Evolutionary conservation across 2,113 vertebrate species (phyloP).

Genomic region (Thamnaconus septentrionalis): DNA sequence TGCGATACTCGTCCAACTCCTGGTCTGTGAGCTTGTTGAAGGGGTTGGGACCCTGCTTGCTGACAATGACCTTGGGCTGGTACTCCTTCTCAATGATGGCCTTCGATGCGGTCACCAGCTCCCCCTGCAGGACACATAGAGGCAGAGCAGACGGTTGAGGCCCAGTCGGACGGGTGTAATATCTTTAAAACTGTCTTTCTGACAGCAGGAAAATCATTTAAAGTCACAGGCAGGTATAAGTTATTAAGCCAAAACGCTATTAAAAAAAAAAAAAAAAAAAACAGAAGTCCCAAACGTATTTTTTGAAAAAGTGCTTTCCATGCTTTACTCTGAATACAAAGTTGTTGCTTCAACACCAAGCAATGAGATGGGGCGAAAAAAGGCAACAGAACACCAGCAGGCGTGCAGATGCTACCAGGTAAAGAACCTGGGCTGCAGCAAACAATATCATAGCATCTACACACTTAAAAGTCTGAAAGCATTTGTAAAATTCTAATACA

Average conservation of each 20-base stretch:
- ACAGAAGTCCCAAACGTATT: neutral
- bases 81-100: slow-evolving; percentile 99
- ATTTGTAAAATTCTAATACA: too few species aligned
- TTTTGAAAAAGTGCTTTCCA: neutral
- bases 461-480: too few species aligned
- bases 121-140: slow-evolving; percentile 80
- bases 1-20: slow-evolving; percentile 93
- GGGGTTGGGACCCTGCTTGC: slow-evolving; percentile 94
- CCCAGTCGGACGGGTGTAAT: too few species aligned
- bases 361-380: slow-evolving; percentile 1
- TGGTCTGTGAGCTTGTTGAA: slow-evolving; percentile 93
- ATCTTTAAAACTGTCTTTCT: too few species aligned
- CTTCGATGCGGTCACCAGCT: slow-evolving; percentile 95
- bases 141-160: neutral
- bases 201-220: neutral
- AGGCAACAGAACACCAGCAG: neutral
- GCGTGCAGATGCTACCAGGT: neutral
- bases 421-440: neutral
- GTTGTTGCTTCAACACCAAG: neutral
- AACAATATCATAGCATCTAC: neutral
- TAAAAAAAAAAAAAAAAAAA: neutral
- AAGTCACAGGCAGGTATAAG: neutral
- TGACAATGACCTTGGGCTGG: slow-evolving; percentile 91
- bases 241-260: neutral
- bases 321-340: neutral